Conservation (phyloP, 2,888 invertebrate genomes). For the Pammene aurita region DNA sequence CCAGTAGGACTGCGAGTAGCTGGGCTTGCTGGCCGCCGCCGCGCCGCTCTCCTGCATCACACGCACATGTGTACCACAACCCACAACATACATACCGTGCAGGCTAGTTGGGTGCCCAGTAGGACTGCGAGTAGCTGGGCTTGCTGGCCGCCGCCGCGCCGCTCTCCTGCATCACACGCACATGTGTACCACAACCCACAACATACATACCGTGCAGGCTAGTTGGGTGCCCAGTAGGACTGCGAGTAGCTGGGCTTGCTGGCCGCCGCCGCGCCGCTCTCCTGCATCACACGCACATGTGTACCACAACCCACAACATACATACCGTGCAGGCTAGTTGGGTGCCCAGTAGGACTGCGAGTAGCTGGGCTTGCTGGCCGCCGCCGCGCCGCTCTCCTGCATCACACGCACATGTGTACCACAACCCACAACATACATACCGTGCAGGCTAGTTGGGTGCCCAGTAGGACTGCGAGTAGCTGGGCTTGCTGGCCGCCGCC, state of each 20-base stretch:
- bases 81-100: constrained; percentile 7
- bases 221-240: constrained; percentile 86
- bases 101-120: constrained; percentile 85
- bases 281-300: constrained; percentile 66
- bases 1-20: constrained; percentile 86
- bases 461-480: constrained; percentile 86
- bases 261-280: constrained; percentile 81
- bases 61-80: constrained; percentile 11
- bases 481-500: constrained; percentile 84
- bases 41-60: constrained; percentile 82
- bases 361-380: constrained; percentile 85
- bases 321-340: constrained; percentile 68
- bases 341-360: constrained; percentile 86
- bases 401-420: constrained; percentile 23
- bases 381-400: constrained; percentile 83
- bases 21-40: constrained; percentile 84
- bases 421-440: background rate
- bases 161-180: constrained; percentile 79
- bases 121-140: constrained; percentile 85
- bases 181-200: background rate
- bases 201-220: constrained; percentile 50
- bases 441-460: constrained; percentile 80
- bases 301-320: background rate
- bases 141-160: constrained; percentile 82
- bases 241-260: constrained; percentile 85